Evolutionary conservation across 2,113 vertebrate genomes (phyloP).

Genomic region (Apaloderma vittatum): DNA sequence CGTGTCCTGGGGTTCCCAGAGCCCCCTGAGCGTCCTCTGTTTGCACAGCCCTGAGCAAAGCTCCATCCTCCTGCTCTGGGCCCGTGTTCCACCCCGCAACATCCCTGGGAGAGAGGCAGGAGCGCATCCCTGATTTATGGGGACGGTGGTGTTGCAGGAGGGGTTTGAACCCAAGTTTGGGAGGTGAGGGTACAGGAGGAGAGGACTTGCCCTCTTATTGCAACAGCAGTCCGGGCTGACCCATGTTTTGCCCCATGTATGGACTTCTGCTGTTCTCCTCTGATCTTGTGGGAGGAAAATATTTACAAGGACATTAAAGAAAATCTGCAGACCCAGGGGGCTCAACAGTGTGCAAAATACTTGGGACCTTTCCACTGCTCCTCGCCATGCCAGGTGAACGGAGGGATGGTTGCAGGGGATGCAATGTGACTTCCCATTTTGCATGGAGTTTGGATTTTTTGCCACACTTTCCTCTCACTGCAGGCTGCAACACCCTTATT

Average conservation of each 20-base stretch:
- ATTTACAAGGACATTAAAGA: background rate
- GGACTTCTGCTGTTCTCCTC: background rate
- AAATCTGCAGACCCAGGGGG: background rate
- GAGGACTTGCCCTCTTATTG: background rate
- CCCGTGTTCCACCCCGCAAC: background rate
- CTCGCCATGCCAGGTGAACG: background rate
- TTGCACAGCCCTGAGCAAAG: accelerated
- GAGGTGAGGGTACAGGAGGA: background rate
- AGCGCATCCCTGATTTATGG: background rate
- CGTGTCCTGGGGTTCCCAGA: accelerated
- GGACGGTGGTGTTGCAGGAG: background rate
- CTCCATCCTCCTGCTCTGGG: background rate
- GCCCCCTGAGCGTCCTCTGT: background rate
- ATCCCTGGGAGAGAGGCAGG: background rate
- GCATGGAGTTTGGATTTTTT: background rate
- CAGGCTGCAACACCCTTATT: constrained; percentile 67
- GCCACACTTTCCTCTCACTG: background rate
- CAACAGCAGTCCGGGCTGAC: background rate
- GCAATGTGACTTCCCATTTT: background rate
- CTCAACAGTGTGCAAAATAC: background rate
- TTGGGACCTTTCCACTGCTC: background rate
- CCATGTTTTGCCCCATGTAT: background rate
- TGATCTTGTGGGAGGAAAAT: background rate
- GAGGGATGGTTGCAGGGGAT: background rate
- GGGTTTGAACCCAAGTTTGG: background rate